phyloP scores from a whole-genome alignment of 2,888 invertebrate species.

The Drosophila kambysellisi region DNA sequence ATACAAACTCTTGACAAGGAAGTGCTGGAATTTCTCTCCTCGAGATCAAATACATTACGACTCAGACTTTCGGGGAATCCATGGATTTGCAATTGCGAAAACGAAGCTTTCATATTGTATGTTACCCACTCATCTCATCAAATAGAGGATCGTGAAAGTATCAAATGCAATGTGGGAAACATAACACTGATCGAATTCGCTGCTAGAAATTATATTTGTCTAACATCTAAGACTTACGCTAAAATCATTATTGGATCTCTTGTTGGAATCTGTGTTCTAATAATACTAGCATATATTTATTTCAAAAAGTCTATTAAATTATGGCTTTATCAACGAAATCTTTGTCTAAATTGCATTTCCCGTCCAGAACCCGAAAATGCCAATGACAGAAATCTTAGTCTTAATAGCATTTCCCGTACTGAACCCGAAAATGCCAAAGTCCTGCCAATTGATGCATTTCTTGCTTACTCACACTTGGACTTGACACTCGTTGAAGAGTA shows the following conservation, averaged over 20 bases:
- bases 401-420: too few species aligned
- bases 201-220: too few species aligned
- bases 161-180: not conserved
- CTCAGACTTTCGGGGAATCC: too few species aligned
- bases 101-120: conserved; percentile 1
- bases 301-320: not conserved
- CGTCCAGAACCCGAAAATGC: conserved; percentile 1
- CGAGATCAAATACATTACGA: too few species aligned
- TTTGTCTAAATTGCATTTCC: conserved; percentile 19
- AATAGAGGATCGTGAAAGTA: conserved; percentile 1
- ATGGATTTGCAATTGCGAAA: too few species aligned
- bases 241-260: conserved; percentile 13
- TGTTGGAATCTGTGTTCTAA: too few species aligned
- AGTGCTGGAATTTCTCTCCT: too few species aligned
- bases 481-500: too few species aligned
- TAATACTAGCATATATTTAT: too few species aligned
- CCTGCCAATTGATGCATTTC: not conserved
- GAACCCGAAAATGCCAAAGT: not conserved
- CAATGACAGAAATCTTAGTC: too few species aligned
- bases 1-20: not conserved
- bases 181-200: not conserved
- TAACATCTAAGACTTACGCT: too few species aligned
- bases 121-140: not conserved
- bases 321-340: conserved; percentile 35
- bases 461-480: too few species aligned